Evolutionary conservation across 2,113 vertebrate genomes (phyloP).

Genomic region (Holacanthus passer): DNA sequence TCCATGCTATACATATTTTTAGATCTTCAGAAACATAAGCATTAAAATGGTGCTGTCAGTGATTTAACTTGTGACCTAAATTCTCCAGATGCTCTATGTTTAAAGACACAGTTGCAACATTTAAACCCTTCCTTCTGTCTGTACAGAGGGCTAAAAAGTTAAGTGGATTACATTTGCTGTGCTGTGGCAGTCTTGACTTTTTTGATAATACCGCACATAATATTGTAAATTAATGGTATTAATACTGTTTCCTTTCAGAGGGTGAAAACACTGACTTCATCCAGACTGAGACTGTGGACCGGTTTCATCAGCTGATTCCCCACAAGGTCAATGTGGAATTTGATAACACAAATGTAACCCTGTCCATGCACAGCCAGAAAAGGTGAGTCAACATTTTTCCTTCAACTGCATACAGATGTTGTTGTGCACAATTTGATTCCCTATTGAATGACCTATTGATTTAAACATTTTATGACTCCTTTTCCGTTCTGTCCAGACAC

Average conservation of each 20-base stretch:
- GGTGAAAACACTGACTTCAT: constrained; percentile 70
- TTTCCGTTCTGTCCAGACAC: constrained; percentile 83
- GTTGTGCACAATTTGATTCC: neutral
- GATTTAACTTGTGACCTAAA: constrained; percentile 6
- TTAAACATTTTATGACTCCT: neutral
- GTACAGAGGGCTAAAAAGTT: too few species aligned
- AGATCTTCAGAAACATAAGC: constrained; percentile 11
- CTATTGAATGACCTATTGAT: neutral
- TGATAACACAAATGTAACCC: constrained; percentile 91
- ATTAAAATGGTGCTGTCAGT: neutral
- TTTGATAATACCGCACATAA: neutral
- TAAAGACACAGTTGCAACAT: neutral
- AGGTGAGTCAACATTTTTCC: constrained; percentile 81
- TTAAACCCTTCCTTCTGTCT: neutral
- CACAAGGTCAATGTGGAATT: constrained; percentile 90
- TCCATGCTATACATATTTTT: constrained; percentile 10
- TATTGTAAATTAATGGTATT: neutral
- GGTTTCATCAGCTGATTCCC: constrained; percentile 87
- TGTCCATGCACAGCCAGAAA: constrained; percentile 98
- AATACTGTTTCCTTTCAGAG: constrained; percentile 68
- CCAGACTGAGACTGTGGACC: constrained; percentile 83
- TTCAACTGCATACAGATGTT: neutral
- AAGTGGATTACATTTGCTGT: too few species aligned
- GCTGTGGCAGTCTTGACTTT: neutral
- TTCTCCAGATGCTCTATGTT: neutral